A percentile compares a stretch with the other conserved stretches of the same genome.
Conservation (phyloP, 2,888 invertebrate species). For the Cryptocephalus moraei region DNA sequence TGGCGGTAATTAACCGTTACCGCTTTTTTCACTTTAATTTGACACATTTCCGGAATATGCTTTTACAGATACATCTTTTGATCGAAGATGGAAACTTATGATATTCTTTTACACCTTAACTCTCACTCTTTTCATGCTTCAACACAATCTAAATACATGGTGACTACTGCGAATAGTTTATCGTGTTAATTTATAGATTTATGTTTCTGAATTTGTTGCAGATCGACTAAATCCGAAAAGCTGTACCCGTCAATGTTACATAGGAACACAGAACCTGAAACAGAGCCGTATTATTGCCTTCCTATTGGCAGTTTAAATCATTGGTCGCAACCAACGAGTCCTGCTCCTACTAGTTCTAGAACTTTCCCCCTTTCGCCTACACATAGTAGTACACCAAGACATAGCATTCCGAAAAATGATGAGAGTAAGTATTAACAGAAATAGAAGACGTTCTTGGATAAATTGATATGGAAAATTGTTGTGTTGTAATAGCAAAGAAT, state of each 20-base stretch:
- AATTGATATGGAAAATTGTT: too few species aligned
- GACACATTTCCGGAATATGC: too few species aligned
- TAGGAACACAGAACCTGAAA: conserved; percentile 70
- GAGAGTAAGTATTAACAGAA: conserved; percentile 47
- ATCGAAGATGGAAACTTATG: too few species aligned
- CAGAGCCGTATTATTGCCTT: conserved; percentile 78
- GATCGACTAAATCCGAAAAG: conserved; percentile 92
- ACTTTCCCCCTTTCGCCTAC: conserved; percentile 50
- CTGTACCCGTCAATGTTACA: conserved; percentile 87
- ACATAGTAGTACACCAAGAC: conserved; percentile 47
- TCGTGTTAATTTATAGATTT: not conserved
- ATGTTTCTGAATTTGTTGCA: conserved; percentile 36
- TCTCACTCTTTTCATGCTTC: not conserved
- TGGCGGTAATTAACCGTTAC: too few species aligned
- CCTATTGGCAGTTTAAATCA: conserved; percentile 56
- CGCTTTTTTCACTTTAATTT: too few species aligned
- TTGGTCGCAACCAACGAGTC: conserved; percentile 66
- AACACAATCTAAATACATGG: not conserved
- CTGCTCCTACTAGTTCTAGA: conserved; percentile 47
- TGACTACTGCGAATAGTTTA: not conserved
- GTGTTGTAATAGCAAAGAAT: too few species aligned
- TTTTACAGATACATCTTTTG: too few species aligned
- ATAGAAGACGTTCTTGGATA: too few species aligned
- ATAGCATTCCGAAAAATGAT: conserved; percentile 52
- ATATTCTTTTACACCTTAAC: not conserved